A percentile compares a stretch with the other conserved stretches of the same genome.
phyloP scores from a whole-genome alignment of 1,140 invertebrate species.

The Drosophila equinoxialis region DNA sequence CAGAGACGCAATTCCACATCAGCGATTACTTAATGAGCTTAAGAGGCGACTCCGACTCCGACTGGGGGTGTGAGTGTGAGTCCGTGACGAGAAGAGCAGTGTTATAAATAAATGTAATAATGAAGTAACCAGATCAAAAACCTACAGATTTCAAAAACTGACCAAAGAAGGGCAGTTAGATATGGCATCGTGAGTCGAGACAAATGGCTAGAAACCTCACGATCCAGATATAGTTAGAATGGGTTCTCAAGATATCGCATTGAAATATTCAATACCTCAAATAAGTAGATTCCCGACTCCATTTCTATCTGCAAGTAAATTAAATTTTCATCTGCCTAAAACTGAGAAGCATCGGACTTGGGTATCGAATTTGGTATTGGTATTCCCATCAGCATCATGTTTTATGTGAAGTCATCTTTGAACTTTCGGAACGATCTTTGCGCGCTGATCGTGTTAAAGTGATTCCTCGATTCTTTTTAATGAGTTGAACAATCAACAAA shows the following conservation, averaged over 20 bases:
- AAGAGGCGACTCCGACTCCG: slow-evolving; percentile 27
- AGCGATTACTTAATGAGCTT: slow-evolving; percentile 79
- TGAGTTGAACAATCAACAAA: slow-evolving; percentile 63
- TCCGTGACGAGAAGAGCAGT: slow-evolving; percentile 6
- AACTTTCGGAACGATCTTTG: slow-evolving; percentile 28
- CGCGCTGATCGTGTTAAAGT: slow-evolving; percentile 74
- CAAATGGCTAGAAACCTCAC: not conserved
- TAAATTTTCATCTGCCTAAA: slow-evolving; percentile 73
- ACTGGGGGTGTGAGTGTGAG: slow-evolving; percentile 9
- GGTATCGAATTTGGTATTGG: not conserved
- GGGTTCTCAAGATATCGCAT: not conserved
- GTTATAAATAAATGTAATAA: slow-evolving; percentile 79
- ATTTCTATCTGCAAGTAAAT: slow-evolving; percentile 60
- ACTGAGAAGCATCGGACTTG: slow-evolving; percentile 14
- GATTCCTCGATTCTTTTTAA: slow-evolving; percentile 70
- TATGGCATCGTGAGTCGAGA: not conserved
- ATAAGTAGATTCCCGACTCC: not conserved
- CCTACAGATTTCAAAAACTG: slow-evolving; percentile 33
- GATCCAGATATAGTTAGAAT: not conserved
- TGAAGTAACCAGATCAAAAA: slow-evolving; percentile 78
- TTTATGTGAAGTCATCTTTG: slow-evolving; percentile 69
- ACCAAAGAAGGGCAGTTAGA: slow-evolving; percentile 24
- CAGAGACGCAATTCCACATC: slow-evolving; percentile 43
- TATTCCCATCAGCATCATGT: slow-evolving; percentile 47
- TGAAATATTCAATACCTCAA: not conserved